These are phyloP conservation scores for Volucella inanis DNA, from an alignment of 2,888 invertebrate species.

Conservation along the genomic window DNA sequence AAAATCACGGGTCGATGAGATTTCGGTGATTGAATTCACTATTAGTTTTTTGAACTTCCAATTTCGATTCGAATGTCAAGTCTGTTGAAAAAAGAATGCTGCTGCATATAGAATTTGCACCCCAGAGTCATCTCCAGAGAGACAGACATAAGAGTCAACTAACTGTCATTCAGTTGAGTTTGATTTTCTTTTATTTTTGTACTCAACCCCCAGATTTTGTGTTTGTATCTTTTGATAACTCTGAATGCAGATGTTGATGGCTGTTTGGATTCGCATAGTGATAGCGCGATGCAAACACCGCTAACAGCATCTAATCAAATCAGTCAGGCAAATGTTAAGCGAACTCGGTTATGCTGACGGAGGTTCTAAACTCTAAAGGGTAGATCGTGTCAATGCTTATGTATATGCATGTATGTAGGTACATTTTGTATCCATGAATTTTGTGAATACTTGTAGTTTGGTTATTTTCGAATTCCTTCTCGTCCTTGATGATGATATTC, in stretches of 20 bases:
- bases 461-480: neutral
- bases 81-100: constrained; percentile 51
- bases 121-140: constrained; percentile 37
- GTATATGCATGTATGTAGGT: too few species aligned
- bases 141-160: constrained; percentile 50
- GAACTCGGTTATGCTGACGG: neutral
- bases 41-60: constrained; percentile 53
- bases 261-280: constrained; percentile 36
- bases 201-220: constrained; percentile 2
- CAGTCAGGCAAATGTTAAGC: constrained; percentile 54
- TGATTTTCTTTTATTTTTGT: constrained; percentile 16
- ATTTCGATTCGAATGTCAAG: constrained; percentile 69
- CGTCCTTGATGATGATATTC: constrained; percentile 5
- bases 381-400: constrained; percentile 45
- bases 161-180: constrained; percentile 61
- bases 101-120: constrained; percentile 11
- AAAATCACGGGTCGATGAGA: constrained; percentile 50
- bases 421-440: too few species aligned
- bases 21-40: constrained; percentile 50
- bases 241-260: constrained; percentile 37
- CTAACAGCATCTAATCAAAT: constrained; percentile 70
- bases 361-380: constrained; percentile 44
- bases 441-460: too few species aligned
- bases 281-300: constrained; percentile 61
- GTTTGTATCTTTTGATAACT: constrained; percentile 43